Evolutionary conservation across 2,888 invertebrate genomes (phyloP), one percentile per base, ranked within the genome.

Genomic region (Muscina levida): DNA sequence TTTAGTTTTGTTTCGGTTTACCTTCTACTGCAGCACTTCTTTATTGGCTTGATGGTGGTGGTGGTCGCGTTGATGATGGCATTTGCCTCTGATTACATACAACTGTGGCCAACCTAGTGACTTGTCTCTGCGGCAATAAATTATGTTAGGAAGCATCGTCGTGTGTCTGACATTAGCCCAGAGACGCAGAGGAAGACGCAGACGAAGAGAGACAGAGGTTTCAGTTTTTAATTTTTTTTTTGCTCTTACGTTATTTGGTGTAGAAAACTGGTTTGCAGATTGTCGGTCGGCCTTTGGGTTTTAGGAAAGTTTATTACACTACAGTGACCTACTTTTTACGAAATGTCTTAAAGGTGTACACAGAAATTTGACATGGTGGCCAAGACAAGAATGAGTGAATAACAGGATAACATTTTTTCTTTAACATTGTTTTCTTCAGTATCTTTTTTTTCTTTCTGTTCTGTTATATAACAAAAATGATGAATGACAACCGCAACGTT

Each of bases 251-350:
- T 11, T 37, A 44, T 72, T 65, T 62, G n/a, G 48, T 65, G 72
- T 59, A 19, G 59, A 59, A 57, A 71, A 80, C 80, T 72, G 77
- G 81, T 77, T 77, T 80, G 3, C 31, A 5, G 3, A 22, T 44
- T 72, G 10, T 13, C 48, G n/a, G 22, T n/a, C 31, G 31, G 31
- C 31, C 15, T 39, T 73, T 39, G 31, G 51, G 37, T 73, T 73
- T 56, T 11, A 77, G 81, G 56, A 81, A 75, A 75, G 81, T 81
- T 81, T 81, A 81, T 81, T 81, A 81, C 77, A 72, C 74, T 68
- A 39, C 15, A 39, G 48, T 81, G 81, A 81, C 81, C 81, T 72
- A 81, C 62, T 81, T 81, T 81, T 62, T 37, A 31, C 13, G 11
- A 53, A 53, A 22, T 53, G 53, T 5, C 53, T 53, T 22, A 53